phyloP scores from a whole-genome alignment of 2,888 invertebrate genomes.

The Microplitis manilae region DNA sequence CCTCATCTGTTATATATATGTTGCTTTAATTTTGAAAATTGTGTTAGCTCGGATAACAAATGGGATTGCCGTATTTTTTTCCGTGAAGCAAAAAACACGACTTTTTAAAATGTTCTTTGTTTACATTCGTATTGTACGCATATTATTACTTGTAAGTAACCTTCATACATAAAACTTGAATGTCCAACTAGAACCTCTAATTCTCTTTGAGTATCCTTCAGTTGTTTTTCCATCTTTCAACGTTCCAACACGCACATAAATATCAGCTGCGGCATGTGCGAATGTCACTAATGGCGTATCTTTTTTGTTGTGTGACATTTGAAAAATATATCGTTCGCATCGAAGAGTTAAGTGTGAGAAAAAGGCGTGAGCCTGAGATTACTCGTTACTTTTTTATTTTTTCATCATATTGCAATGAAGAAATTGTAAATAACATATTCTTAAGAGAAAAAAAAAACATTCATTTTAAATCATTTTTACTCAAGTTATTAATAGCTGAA shows the following conservation, averaged over 20 bases:
- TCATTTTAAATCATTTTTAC: background rate
- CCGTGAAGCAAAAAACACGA: too few relatives aligned
- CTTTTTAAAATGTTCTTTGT: conserved; percentile 1
- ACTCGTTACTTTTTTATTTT: conserved; percentile 8
- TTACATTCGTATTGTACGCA: background rate
- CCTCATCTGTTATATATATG: background rate
- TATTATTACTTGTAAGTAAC: conserved; percentile 26
- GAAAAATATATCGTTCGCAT: conserved; percentile 50
- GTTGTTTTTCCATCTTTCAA: conserved; percentile 39
- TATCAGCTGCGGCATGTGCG: conserved; percentile 51
- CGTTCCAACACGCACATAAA: conserved; percentile 43
- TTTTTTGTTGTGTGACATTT: conserved; percentile 44
- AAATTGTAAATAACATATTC: conserved; percentile 9
- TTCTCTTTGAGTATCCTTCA: conserved; percentile 35
- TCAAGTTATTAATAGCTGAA: background rate
- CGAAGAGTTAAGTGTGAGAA: conserved; percentile 49
- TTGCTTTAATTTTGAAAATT: background rate
- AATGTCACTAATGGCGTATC: conserved; percentile 50
- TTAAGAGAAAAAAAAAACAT: background rate
- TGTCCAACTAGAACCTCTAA: conserved; percentile 28
- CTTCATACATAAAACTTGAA: conserved; percentile 27
- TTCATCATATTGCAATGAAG: background rate
- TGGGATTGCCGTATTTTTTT: background rate
- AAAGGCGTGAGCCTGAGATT: conserved; percentile 43
- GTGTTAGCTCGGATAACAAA: background rate